Conservation (phyloP, 1,140 invertebrate genomes). For the Meloidogyne hapla region DNA sequence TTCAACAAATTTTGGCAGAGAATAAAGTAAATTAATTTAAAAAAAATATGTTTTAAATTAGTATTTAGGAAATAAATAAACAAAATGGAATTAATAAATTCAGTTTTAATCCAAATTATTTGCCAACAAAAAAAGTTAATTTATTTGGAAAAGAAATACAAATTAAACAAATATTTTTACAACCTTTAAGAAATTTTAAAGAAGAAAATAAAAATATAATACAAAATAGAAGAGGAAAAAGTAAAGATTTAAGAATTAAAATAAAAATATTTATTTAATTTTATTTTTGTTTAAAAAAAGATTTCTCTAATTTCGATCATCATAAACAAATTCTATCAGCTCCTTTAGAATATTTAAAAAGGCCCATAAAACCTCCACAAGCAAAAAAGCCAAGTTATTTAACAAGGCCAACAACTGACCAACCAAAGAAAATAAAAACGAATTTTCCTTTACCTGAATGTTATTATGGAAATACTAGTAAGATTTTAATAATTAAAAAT, state of each 20-base stretch:
- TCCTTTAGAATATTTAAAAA: background rate
- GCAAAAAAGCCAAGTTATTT: background rate
- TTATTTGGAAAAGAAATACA: constrained; percentile 14
- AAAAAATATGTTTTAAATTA: too few relatives aligned
- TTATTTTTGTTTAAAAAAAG: too few relatives aligned
- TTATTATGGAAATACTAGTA: constrained; percentile 37
- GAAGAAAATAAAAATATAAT: background rate
- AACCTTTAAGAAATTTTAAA: constrained; percentile 20
- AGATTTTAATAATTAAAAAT: background rate
- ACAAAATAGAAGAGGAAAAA: too few relatives aligned
- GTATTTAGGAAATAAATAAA: too few relatives aligned
- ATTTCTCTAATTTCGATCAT: too few relatives aligned
- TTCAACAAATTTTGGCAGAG: too few relatives aligned
- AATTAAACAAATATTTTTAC: constrained; percentile 24
- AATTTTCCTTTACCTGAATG: constrained; percentile 40
- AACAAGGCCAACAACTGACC: background rate
- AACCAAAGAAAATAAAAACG: background rate
- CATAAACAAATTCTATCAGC: too few relatives aligned
- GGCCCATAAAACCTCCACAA: background rate
- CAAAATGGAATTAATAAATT: constrained; percentile 1
- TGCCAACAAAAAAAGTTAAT: constrained; percentile 12
- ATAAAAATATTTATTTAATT: too few relatives aligned
- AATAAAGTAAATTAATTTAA: too few relatives aligned
- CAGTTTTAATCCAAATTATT: constrained; percentile 11
- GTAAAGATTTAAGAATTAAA: too few relatives aligned